These are phyloP conservation scores for Leptodactylus fuscus DNA, from an alignment of 2,113 vertebrate species.

Conservation along the genomic window DNA sequence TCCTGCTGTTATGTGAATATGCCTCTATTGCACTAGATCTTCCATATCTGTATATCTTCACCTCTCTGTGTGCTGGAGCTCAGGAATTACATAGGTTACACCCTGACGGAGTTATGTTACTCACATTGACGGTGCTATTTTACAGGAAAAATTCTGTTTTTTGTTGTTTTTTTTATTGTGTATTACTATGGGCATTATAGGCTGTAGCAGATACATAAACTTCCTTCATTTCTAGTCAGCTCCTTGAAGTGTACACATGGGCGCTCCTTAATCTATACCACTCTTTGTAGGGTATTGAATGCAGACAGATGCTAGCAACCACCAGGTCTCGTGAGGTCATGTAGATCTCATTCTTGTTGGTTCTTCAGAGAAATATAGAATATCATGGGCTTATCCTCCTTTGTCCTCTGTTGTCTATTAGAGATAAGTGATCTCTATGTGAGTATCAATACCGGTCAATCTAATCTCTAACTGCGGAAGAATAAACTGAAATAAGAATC, in stretches of 20 bases:
- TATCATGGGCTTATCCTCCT: background rate
- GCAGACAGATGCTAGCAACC: background rate
- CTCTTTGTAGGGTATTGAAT: background rate
- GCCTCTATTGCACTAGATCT: conserved; percentile 17
- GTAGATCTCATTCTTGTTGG: background rate
- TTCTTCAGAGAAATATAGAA: background rate
- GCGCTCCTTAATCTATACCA: background rate
- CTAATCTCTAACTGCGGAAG: background rate
- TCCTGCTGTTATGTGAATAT: conserved; percentile 36
- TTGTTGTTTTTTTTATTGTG: background rate
- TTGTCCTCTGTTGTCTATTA: background rate
- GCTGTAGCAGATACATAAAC: background rate
- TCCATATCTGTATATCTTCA: background rate
- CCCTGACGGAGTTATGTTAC: too few relatives aligned
- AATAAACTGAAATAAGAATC: too few relatives aligned
- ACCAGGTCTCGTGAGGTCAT: background rate
- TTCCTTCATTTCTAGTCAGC: background rate
- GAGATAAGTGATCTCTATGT: background rate
- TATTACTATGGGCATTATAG: background rate
- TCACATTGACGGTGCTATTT: conserved; percentile 1
- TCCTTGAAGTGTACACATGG: background rate
- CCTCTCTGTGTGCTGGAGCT: background rate
- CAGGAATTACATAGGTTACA: background rate
- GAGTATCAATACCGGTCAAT: background rate
- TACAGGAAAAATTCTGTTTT: background rate